Base-by-base conservation (phyloP, 2,113 vertebrate genomes). In the Tupaia tana region DNA sequence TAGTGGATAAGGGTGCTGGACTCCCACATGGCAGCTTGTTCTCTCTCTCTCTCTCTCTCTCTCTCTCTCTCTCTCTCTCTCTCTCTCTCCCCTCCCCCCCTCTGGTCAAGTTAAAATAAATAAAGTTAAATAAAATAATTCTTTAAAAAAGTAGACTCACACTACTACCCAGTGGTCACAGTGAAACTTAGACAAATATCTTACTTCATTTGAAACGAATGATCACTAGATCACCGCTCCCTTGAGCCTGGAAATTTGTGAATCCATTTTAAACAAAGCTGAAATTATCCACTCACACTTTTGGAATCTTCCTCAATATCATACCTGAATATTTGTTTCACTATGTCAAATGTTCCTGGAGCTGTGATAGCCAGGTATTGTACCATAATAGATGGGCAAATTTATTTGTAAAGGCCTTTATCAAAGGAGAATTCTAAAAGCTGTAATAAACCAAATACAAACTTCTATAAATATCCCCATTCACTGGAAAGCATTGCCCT, bases 351-450 rank as follows among this genome's bases (percentile, higher is more conserved):
- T 64, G 9, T 64, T 96, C n/a, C 43, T 80, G 86, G 81, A 96
- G 22, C n/a, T 92, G 27, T 84, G 59, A 0, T 15, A 1, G 20
- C 84, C 59, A 93, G n/a, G 90, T 20, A 89, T 67, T 34, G 20
- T 63, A 85, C 34, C 10, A 59, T 69, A 24, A 59, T 78, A 75
- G 82, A 29, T 43, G 24, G 79, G 91, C 18, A 18, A 54, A 86
- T 63, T 74, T 71, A 77, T 90, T 84, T 92, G 79, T 61, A 95
- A 95, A 78, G 9, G 75, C n/a, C 58, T 80, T 95, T 88, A 80
- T 84, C 43, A 96, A 86, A 93, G 77, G 16, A 96, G 92, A 61
- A 25, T 2, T 89, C 59, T 86, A 75, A 90, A 83, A 92, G 31
- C 27, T 86, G 43, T 64, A 82, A 82, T 73, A 84, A 91, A 70